Percentiles rank a stretch among this genome's conserved stretches.
phyloP scores from a whole-genome alignment of 2,797 vertebrate species.

The Mormyrops boulengeri region DNA sequence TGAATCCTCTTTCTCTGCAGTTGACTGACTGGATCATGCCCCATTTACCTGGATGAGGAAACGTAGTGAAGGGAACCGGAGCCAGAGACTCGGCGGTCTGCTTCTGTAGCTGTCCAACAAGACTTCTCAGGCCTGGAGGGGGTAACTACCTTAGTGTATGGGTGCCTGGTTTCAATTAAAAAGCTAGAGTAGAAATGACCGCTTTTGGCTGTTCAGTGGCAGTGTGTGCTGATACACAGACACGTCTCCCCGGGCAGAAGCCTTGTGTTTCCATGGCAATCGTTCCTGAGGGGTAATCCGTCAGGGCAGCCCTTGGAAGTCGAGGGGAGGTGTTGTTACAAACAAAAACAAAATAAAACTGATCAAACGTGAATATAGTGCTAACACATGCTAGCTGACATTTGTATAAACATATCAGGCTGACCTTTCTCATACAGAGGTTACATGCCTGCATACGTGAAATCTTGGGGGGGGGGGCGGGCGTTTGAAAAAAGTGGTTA shows the following conservation, averaged over 20 bases:
- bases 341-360: background rate
- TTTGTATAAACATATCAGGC: background rate
- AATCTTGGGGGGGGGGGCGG: background rate
- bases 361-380: background rate
- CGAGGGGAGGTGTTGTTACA: background rate
- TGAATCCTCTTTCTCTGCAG: background rate
- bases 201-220: background rate
- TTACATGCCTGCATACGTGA: background rate
- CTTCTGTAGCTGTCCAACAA: background rate
- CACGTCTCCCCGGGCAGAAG: background rate
- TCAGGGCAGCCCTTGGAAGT: background rate
- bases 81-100: background rate
- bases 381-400: slow-evolving; percentile 5
- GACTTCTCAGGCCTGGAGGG: background rate
- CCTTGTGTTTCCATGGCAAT: background rate
- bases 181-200: background rate
- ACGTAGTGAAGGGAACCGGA: background rate
- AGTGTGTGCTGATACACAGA: background rate
- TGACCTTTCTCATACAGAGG: background rate
- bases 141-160: background rate
- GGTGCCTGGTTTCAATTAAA: background rate
- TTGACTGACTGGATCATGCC: background rate
- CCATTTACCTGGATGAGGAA: background rate
- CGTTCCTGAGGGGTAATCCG: background rate
- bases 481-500: background rate